Percentiles rank a stretch among this genome's conserved stretches.
These are phyloP conservation scores for Molossus molossus DNA, from an alignment of 2,797 vertebrate species.

Conservation along the genomic window DNA sequence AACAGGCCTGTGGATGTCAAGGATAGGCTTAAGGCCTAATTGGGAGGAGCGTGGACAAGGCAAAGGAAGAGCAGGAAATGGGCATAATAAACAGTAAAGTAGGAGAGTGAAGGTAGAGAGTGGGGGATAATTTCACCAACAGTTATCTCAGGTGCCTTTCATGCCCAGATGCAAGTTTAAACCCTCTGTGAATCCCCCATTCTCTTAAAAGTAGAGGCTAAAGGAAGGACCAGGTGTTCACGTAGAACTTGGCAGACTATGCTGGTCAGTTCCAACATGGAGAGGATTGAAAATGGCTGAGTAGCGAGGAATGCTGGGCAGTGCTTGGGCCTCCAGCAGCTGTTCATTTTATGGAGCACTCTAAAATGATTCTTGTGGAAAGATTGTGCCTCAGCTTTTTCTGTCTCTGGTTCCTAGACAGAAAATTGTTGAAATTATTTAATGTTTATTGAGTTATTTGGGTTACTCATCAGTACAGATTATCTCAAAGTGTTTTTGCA, in stretches of 20 bases:
- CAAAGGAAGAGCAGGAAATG: not conserved
- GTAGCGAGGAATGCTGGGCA: constrained; percentile 45
- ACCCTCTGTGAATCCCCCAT: not conserved
- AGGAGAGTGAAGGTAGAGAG: not conserved
- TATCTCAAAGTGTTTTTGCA: not conserved
- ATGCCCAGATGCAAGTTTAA: not conserved
- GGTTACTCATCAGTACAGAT: constrained; percentile 12
- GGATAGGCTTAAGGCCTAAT: not conserved
- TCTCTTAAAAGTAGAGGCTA: not conserved
- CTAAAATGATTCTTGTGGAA: constrained; percentile 73
- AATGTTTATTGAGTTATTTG: constrained; percentile 67
- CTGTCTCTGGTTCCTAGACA: constrained; percentile 27
- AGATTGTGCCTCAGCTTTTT: constrained; percentile 56
- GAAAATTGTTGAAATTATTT: constrained; percentile 58
- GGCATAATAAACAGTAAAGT: not conserved
- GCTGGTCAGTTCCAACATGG: constrained; percentile 24
- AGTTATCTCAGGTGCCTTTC: not conserved
- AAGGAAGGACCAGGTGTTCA: constrained; percentile 71
- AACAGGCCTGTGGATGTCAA: not conserved
- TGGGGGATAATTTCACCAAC: not conserved
- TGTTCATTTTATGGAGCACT: constrained; percentile 72
- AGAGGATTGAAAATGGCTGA: constrained; percentile 66
- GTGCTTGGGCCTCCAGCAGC: constrained; percentile 66
- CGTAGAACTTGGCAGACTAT: constrained; percentile 58
- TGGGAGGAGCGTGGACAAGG: not conserved